These are phyloP conservation scores for Thunnus thynnus DNA, from an alignment of 2,113 vertebrate genomes.

Conservation along the genomic window DNA sequence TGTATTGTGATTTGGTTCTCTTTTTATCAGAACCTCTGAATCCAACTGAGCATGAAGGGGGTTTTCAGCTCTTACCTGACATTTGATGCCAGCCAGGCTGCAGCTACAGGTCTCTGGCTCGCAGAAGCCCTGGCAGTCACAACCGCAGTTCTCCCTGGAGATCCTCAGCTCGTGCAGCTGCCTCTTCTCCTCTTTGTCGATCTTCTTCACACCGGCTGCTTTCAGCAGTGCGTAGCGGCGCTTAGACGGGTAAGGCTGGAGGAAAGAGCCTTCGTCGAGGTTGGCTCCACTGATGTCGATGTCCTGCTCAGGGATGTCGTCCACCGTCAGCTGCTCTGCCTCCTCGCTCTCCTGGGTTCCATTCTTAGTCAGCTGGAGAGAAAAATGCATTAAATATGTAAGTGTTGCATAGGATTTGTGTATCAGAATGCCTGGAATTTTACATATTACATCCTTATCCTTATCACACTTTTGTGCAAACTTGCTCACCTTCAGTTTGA, in stretches of 20 bases:
- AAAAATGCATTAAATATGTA: not conserved
- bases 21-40: not conserved
- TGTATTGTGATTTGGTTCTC: not conserved
- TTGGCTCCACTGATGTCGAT: constrained; percentile 85
- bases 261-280: constrained; percentile 90
- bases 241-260: constrained; percentile 92
- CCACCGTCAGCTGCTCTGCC: constrained; percentile 89
- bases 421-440: too few relatives aligned
- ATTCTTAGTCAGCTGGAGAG: constrained; percentile 88
- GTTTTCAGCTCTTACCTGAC: constrained; percentile 87
- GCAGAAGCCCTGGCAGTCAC: constrained; percentile 92
- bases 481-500: constrained; percentile 88
- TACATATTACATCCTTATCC: not conserved
- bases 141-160: constrained; percentile 95
- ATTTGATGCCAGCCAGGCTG: constrained; percentile 95
- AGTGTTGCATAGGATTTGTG: not conserved
- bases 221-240: constrained; percentile 91
- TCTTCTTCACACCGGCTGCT: constrained; percentile 91
- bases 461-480: not conserved
- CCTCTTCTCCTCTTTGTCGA: constrained; percentile 94
- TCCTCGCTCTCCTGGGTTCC: constrained; percentile 90
- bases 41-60: not conserved
- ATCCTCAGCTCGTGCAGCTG: constrained; percentile 92
- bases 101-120: constrained; percentile 96
- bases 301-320: constrained; percentile 91